Evolutionary conservation across 2,888 invertebrate species (phyloP).

Genomic region (Melipona beecheii): DNA sequence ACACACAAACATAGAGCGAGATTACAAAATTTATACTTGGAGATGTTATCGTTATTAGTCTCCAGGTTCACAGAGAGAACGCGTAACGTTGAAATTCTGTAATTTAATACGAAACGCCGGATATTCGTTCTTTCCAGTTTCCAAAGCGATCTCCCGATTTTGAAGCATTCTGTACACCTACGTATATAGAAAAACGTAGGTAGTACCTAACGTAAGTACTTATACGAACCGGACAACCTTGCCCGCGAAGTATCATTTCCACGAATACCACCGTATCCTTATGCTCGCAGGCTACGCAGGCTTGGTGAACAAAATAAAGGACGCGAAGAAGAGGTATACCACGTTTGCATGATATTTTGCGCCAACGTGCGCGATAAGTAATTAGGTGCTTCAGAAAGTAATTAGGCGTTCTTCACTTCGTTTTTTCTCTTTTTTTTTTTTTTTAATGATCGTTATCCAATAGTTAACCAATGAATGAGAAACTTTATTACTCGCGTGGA

Average conservation of each 20-base stretch:
- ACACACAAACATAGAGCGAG: no score
- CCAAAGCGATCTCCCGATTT: slow-evolving; percentile 19
- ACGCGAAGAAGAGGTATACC: slow-evolving; percentile 20
- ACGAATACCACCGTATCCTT: slow-evolving; percentile 59
- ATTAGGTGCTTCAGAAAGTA: background rate
- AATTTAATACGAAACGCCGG: background rate
- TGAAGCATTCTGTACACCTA: slow-evolving; percentile 55
- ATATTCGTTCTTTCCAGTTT: background rate
- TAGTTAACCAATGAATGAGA: background rate
- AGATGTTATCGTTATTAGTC: no score
- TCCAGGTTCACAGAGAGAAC: no score
- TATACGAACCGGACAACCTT: slow-evolving; percentile 63
- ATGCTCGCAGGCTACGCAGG: slow-evolving; percentile 25
- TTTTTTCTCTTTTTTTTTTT: background rate
- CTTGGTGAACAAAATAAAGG: slow-evolving; percentile 8
- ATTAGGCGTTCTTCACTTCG: background rate
- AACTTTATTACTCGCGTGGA: background rate
- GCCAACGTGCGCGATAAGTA: background rate
- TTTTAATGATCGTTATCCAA: no score
- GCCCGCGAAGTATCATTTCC: slow-evolving; percentile 64
- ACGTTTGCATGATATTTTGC: slow-evolving; percentile 15
- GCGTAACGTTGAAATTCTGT: no score
- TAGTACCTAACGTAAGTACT: slow-evolving; percentile 54
- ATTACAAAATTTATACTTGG: no score
- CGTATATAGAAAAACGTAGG: slow-evolving; percentile 50